phyloP scores from a whole-genome alignment of 2,797 vertebrate genomes.

The Megalops cyprinoides region DNA sequence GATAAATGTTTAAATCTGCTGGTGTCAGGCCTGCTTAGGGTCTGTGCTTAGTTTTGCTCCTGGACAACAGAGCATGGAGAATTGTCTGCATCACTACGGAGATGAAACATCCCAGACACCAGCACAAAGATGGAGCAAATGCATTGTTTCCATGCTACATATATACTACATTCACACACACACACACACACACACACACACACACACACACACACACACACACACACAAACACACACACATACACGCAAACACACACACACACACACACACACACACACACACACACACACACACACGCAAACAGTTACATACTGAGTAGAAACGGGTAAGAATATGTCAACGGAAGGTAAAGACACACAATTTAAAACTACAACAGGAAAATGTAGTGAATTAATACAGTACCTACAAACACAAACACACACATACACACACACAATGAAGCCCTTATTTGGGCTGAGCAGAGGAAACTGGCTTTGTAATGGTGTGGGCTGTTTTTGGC shows the following conservation, averaged over 20 bases:
- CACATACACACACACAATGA: not conserved
- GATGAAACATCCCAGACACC: not conserved
- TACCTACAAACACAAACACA: not conserved
- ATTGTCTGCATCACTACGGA: not conserved
- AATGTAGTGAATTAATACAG: not conserved
- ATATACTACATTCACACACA: no score
- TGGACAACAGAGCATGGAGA: not conserved
- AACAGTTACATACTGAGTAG: not conserved
- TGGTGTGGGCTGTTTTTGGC: not conserved
- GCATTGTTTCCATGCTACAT: not conserved
- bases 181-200: constrained; percentile 10
- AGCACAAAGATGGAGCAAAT: not conserved
- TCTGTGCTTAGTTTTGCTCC: not conserved
- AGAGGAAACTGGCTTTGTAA: not conserved
- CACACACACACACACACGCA: not conserved
- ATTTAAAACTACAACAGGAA: not conserved
- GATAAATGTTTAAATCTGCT: no score
- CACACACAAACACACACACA: constrained; percentile 2
- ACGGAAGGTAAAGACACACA: not conserved
- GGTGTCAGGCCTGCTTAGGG: no score
- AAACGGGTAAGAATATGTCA: not conserved
- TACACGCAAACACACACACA: not conserved
- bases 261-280: constrained; percentile 3
- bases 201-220: not conserved
- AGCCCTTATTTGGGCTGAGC: not conserved